Base-by-base conservation (phyloP, 2,888 invertebrate genomes). In the Sympetrum striolatum region DNA sequence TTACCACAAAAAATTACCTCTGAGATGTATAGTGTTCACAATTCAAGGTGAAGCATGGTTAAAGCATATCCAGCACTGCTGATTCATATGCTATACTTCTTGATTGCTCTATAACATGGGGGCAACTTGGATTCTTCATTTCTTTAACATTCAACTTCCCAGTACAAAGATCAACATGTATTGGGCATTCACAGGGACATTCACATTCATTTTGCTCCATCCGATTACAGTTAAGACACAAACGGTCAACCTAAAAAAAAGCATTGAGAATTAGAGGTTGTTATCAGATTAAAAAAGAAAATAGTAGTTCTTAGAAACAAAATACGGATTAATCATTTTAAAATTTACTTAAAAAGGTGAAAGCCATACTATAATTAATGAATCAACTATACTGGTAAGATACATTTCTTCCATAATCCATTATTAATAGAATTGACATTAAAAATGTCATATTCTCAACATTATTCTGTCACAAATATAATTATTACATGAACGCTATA, bases 121-220 rank as follows among this genome's bases (percentile, higher is more conserved):
- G 90, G 39, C 92, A 92, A 44, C 91, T 91, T 14, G 91, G 91
- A 91, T 91, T 90, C 81, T 91, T 91, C 18, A 90, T 86, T 15
- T 91, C 91, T 53, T 91, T 92, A 14, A 91, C 91, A 35, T 91
- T 91, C 6, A 91, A 90, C 25, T 91, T 90, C 10, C 91, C 91
- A 3, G 93, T 93, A 92, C 95, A 95, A 90, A 94, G 93, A 91
- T 95, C 94, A 91, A 95, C 94, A 91, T 95, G 95, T 10, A 95
- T 91, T 2, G 95, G 96, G 93, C 98, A 98, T 93, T 98, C 98
- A 93, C 98, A 98, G 0, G 98, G 98, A 93, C 98, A 98, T 93
- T 98, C 98, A 92, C 98, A 98, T 93, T 98, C 98, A 4, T 96
- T 97, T 94, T 98, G 98, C 93, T 98, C 98, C 97, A 98, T 98